Percentiles rank a stretch among this genome's conserved stretches.
Evolutionary conservation across 2,113 vertebrate genomes (phyloP).

Genomic region (Spea bombifrons): DNA sequence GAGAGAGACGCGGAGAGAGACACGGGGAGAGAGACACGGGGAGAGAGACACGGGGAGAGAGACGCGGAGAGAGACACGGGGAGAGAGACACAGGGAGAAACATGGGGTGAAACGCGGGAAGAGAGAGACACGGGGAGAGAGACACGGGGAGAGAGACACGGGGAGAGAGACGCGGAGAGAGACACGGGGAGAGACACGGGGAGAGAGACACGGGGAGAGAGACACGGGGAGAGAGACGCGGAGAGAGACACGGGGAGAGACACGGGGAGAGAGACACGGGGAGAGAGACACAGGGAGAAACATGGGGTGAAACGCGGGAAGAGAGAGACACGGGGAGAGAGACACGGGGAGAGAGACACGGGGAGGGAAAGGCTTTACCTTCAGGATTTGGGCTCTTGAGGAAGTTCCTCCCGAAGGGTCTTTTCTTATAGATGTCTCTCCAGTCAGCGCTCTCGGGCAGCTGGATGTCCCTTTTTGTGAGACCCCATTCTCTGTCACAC

Average conservation of each 20-base stretch:
- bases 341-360: neutral
- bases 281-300: neutral
- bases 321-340: neutral
- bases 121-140: too few relatives aligned
- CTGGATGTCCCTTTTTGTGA: slow-evolving; percentile 49
- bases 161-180: too few relatives aligned
- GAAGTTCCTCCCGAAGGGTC: slow-evolving; percentile 74
- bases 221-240: neutral
- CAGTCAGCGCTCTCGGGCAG: slow-evolving; percentile 66
- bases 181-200: neutral
- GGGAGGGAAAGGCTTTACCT: slow-evolving; percentile 58
- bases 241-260: neutral
- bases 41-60: too few relatives aligned
- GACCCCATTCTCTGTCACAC: slow-evolving; percentile 57
- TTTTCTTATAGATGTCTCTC: slow-evolving; percentile 63
- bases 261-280: neutral
- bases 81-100: too few relatives aligned
- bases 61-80: too few relatives aligned
- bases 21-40: too few relatives aligned
- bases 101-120: too few relatives aligned
- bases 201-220: neutral
- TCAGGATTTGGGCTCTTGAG: slow-evolving; percentile 74
- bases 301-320: neutral
- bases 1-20: too few relatives aligned
- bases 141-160: too few relatives aligned